A percentile compares a stretch with the other conserved stretches of the same genome.
Evolutionary conservation across 1,140 invertebrate genomes (phyloP).

Genomic region (Mya arenaria): DNA sequence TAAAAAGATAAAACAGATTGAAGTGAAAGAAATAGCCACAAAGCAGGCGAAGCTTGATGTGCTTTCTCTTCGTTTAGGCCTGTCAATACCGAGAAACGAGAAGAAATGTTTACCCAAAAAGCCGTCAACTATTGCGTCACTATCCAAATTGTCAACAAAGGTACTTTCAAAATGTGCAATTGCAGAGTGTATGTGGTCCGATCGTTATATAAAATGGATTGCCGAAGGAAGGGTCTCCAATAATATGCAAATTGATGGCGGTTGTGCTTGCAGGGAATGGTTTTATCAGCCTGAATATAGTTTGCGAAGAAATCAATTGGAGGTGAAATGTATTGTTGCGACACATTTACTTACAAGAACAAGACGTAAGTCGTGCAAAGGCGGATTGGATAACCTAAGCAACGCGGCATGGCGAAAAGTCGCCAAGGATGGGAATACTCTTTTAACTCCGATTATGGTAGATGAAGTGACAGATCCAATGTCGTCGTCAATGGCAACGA

Average conservation of each 20-base stretch:
- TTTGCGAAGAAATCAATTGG: not conserved
- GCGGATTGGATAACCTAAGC: not conserved
- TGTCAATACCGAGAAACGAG: too few relatives aligned
- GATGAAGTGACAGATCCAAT: slow-evolving; percentile 28
- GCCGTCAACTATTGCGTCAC: not conserved
- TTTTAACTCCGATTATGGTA: slow-evolving; percentile 2
- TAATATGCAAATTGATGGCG: not conserved
- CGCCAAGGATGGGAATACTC: not conserved
- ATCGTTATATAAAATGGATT: not conserved
- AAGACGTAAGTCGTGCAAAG: slow-evolving; percentile 2
- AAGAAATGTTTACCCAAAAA: not conserved
- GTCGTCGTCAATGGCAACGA: slow-evolving; percentile 2
- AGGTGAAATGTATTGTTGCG: slow-evolving; percentile 19
- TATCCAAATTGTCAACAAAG: not conserved
- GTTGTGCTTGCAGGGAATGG: not conserved
- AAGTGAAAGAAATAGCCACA: not conserved
- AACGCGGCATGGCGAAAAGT: not conserved
- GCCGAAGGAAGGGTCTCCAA: not conserved
- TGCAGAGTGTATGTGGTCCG: not conserved
- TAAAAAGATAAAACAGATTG: not conserved
- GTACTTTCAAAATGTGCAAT: not conserved
- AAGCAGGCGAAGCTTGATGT: not conserved
- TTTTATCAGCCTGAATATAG: slow-evolving; percentile 15
- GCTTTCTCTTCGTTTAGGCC: not conserved
- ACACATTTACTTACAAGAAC: not conserved